Base-by-base conservation (phyloP, 2,888 invertebrate genomes). In the Tromatobia lineatoria region DNA sequence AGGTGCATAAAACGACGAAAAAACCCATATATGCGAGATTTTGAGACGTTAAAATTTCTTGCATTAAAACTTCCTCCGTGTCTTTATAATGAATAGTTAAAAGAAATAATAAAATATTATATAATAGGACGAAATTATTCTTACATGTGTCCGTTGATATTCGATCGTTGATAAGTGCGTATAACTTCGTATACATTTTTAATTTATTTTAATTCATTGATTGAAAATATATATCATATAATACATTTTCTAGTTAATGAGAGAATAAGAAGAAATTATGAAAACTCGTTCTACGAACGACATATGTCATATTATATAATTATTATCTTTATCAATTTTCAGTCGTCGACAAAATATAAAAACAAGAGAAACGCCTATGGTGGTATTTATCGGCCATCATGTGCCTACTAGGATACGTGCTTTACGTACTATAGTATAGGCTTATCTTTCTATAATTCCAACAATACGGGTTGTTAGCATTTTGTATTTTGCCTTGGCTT, bases 281-380 rank as follows among this genome's bases (percentile, higher is more conserved):
- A 91, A 92, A 91, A 92, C 92, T 91, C 89, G 91, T 91, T 90
- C 90, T 93, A 92, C 90, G 91, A 91, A 91, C 92, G 88, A 89
- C 87, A 88, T 87, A 88, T 90, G 69, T 88, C 89, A 85, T 90
- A 86, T 89, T 87, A 82, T 80, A 86, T 85, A 85, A 85, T 87
- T 87, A 83, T 86, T 87, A 88, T 88, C 85, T 73, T 85, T 86
- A 81, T 85, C 87, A 85, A 82, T 80, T 88, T 92, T 91, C 90
- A 91, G 91, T 92, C 90, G 90, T 92, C 91, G 89, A 91, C 89
- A 91, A 92, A 92, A 91, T 91, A 90, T 90, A 90, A 86, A 91
- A 89, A 89, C 15, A 47, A 73, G 77, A 59, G 18, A 64, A 85
- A 86, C 85, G 85, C 81, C 73, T 87, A 76, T 64, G 71, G 86